These are phyloP conservation scores for Chelonia mydas DNA, from an alignment of 2,797 vertebrate species.

Conservation along the genomic window DNA sequence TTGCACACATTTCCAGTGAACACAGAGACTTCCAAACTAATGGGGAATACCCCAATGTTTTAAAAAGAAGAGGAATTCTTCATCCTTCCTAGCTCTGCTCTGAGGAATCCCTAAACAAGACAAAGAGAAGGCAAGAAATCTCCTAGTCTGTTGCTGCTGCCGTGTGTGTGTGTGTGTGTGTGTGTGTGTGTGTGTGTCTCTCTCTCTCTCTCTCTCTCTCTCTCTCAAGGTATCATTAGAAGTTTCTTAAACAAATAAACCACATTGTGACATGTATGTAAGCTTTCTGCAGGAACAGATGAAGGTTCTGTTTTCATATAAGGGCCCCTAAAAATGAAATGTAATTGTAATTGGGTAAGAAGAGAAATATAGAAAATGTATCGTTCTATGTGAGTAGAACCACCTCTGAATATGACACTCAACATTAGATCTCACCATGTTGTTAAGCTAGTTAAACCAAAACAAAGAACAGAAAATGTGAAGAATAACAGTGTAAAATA, in stretches of 20 bases:
- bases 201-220: background rate
- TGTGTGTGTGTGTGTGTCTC: background rate
- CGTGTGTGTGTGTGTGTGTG: background rate
- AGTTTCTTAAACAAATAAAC: conserved; percentile 14
- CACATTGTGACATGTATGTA: background rate
- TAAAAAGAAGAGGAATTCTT: conserved; percentile 26
- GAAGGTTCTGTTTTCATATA: conserved; percentile 36
- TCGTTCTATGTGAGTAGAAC: conserved; percentile 15
- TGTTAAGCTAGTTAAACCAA: conserved; percentile 38
- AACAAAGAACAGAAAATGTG: background rate
- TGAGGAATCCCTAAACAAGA: background rate
- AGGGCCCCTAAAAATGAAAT: background rate
- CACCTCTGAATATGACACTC: background rate
- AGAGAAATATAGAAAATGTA: conserved; percentile 43
- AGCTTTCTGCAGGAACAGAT: conserved; percentile 43
- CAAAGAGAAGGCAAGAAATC: background rate
- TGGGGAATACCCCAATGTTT: conserved; percentile 50
- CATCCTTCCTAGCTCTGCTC: conserved; percentile 18
- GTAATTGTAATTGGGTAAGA: too few species aligned
- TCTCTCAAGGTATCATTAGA: background rate
- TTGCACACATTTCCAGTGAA: conserved; percentile 61
- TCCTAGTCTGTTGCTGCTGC: background rate
- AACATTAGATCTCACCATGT: conserved; percentile 31
- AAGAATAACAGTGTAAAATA: background rate
- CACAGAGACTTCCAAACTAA: conserved; percentile 69